Conservation (phyloP, 2,797 vertebrate genomes). For the Emydoidea blandingii region DNA sequence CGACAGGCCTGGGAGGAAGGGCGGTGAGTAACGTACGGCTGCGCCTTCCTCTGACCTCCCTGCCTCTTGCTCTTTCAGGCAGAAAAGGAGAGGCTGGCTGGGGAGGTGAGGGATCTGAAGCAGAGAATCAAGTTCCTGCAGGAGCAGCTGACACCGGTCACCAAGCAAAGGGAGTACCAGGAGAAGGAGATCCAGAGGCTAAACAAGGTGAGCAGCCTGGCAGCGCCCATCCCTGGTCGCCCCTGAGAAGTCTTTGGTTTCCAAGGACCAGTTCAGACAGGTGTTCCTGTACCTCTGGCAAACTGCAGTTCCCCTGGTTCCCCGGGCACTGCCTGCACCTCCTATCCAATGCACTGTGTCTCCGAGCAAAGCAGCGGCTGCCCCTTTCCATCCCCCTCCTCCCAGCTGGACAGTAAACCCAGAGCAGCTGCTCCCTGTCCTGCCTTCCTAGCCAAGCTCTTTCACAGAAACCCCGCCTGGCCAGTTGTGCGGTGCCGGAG, state of each 20-base stretch:
- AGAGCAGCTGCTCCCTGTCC: not conserved
- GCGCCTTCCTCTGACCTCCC: not conserved
- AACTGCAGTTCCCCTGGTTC: not conserved
- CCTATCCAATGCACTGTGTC: not conserved
- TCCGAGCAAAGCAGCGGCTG: not conserved
- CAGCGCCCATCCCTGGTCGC: not conserved
- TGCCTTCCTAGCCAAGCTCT: not conserved
- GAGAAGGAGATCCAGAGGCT: slow-evolving; percentile 98
- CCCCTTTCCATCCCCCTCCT: not conserved
- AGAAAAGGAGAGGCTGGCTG: slow-evolving; percentile 91
- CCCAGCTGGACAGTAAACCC: not conserved
- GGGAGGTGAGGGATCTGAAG: slow-evolving; percentile 92
- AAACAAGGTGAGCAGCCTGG: slow-evolving; percentile 86
- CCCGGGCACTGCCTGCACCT: not conserved
- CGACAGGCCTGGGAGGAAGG: not conserved
- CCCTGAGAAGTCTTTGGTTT: not conserved
- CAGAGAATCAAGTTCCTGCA: slow-evolving; percentile 94
- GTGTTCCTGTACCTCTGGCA: not conserved
- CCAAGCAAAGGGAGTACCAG: slow-evolving; percentile 95
- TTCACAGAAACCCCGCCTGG: not conserved
- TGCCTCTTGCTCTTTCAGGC: slow-evolving; percentile 78
- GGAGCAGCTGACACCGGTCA: slow-evolving; percentile 93
- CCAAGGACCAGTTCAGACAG: not conserved
- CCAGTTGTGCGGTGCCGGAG: not conserved
- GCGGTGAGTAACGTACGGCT: not conserved